Evolutionary conservation across 2,113 vertebrate genomes (phyloP).

Genomic region (Myxocyprinus asiaticus): DNA sequence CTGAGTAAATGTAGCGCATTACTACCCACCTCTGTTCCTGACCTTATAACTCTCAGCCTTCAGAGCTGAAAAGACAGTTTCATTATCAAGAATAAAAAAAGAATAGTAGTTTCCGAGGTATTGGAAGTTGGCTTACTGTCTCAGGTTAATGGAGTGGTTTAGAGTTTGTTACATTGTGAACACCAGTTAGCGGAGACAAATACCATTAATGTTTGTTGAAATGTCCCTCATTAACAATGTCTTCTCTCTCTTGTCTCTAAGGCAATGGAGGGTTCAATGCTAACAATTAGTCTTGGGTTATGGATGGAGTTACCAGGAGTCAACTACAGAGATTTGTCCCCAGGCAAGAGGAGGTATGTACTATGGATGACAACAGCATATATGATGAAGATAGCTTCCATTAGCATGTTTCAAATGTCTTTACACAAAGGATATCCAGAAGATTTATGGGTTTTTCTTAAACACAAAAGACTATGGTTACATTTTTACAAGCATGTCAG

Average conservation of each 20-base stretch:
- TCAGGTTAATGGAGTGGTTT: not conserved
- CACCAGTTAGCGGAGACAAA: not conserved
- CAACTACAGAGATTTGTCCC: conserved; percentile 89
- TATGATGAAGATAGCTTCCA: not conserved
- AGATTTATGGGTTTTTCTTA: too few relatives aligned
- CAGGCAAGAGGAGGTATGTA: conserved; percentile 85
- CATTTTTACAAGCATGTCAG: not conserved
- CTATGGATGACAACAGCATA: not conserved
- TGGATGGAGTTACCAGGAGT: conserved; percentile 99
- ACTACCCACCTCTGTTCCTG: too few relatives aligned
- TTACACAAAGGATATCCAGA: too few relatives aligned
- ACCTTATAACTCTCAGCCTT: too few relatives aligned
- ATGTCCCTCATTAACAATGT: not conserved
- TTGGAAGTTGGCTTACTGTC: too few relatives aligned
- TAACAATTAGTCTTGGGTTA: conserved; percentile 95
- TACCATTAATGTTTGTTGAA: not conserved
- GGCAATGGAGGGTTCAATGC: conserved; percentile 97
- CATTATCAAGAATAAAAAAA: not conserved
- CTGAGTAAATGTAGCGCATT: too few relatives aligned
- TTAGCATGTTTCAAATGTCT: not conserved
- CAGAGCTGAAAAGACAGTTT: not conserved
- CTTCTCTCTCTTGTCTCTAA: conserved; percentile 54
- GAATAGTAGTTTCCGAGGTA: not conserved
- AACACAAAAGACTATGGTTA: not conserved
- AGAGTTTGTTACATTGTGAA: not conserved